Conservation (phyloP, 2,888 invertebrate genomes). For the Nomada lathburiana region DNA sequence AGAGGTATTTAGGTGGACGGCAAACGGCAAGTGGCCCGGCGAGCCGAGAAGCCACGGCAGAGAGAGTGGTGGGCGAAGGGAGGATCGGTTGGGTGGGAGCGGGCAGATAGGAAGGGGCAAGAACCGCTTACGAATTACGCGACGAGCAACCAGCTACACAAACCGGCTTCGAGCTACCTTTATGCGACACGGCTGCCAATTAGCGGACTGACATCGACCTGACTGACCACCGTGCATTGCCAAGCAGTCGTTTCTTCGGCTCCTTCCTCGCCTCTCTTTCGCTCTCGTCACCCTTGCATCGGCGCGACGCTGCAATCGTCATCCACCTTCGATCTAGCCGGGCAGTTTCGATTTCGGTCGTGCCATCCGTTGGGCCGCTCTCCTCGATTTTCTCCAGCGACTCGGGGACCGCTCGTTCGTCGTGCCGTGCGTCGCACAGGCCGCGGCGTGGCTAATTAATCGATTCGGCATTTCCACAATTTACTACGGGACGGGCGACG, state of each 20-base stretch:
- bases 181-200: slow-evolving; percentile 84
- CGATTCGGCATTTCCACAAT: slow-evolving; percentile 64
- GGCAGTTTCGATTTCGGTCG: not conserved
- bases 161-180: slow-evolving; percentile 81
- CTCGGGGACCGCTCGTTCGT: too few species aligned
- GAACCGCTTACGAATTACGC: slow-evolving; percentile 83
- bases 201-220: slow-evolving; percentile 83
- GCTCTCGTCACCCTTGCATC: slow-evolving; percentile 35
- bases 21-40: not conserved
- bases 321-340: slow-evolving; percentile 24
- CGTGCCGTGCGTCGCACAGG: too few species aligned
- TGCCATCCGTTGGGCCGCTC: not conserved
- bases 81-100: slow-evolving; percentile 39
- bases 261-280: slow-evolving; percentile 59
- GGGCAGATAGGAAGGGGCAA: slow-evolving; percentile 67
- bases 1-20: slow-evolving; percentile 26
- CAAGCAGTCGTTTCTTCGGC: slow-evolving; percentile 71
- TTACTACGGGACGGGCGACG: slow-evolving; percentile 45
- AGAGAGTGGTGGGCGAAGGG: slow-evolving; percentile 29
- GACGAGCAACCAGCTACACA: slow-evolving; percentile 79
- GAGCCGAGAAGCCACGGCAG: slow-evolving; percentile 26
- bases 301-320: not conserved
- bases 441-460: slow-evolving; percentile 62
- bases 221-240: slow-evolving; percentile 81
- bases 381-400: not conserved